phyloP scores from a whole-genome alignment of 2,113 vertebrate genomes.

The Pseudorhombus dupliciocellatus region DNA sequence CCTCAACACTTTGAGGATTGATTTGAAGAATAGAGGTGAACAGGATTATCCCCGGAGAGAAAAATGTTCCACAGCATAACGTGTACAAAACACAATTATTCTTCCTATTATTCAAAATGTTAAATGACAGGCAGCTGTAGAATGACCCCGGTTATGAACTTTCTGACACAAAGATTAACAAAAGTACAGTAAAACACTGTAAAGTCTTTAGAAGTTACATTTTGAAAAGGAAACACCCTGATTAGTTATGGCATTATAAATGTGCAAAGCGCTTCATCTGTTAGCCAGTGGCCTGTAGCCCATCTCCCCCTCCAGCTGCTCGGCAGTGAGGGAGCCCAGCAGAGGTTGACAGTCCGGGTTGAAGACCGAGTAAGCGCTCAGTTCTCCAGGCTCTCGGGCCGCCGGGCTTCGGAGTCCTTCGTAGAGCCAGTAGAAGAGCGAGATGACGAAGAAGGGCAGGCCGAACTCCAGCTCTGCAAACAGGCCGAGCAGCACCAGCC shows the following conservation, averaged over 20 bases:
- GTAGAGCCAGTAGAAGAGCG: slow-evolving; percentile 93
- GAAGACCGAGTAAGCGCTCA: slow-evolving; percentile 95
- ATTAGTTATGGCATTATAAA: slow-evolving; percentile 6
- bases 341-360: slow-evolving; percentile 92
- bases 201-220: background rate
- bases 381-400: slow-evolving; percentile 82
- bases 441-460: slow-evolving; percentile 88
- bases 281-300: slow-evolving; percentile 80
- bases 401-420: slow-evolving; percentile 84
- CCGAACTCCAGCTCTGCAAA: slow-evolving; percentile 91
- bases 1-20: background rate
- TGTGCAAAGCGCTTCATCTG: slow-evolving; percentile 51
- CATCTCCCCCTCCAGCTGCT: slow-evolving; percentile 93
- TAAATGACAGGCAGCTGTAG: background rate
- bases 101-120: background rate
- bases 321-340: slow-evolving; percentile 89
- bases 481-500: slow-evolving; percentile 89
- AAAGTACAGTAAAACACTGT: background rate
- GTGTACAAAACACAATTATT: background rate
- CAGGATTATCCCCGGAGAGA: no score
- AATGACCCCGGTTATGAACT: background rate
- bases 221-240: background rate
- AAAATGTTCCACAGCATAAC: background rate
- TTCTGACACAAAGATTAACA: background rate
- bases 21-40: background rate